Evolutionary conservation across 2,113 vertebrate species (phyloP).

Genomic region (Arenaria interpres): DNA sequence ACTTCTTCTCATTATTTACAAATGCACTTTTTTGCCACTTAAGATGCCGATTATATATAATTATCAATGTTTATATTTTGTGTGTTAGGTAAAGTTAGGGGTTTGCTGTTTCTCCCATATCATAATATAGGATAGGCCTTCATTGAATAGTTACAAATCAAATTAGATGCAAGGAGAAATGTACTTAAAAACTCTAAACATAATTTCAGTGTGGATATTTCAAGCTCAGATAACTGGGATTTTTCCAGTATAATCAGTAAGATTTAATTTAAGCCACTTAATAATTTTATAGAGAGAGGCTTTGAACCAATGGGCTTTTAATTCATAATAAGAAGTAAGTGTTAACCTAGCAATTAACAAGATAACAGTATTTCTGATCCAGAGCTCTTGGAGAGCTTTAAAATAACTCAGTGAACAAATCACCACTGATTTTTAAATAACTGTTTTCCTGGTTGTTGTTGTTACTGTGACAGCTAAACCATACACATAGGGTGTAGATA

Average conservation of each 20-base stretch:
- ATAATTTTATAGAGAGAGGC: constrained; percentile 6
- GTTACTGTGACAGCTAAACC: background rate
- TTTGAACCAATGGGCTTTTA: constrained; percentile 2
- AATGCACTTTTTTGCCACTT: background rate
- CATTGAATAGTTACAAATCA: background rate
- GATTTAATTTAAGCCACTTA: constrained; percentile 44
- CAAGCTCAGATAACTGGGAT: constrained; percentile 11
- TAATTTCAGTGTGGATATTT: background rate
- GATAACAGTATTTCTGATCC: constrained; percentile 9
- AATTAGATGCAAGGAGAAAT: constrained; percentile 3
- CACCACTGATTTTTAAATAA: background rate
- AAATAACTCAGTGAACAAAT: constrained; percentile 15
- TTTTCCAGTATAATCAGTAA: background rate
- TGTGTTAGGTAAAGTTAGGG: background rate
- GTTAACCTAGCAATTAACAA: constrained; percentile 37
- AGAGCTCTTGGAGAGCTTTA: background rate
- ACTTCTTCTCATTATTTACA: background rate
- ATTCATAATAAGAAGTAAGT: constrained; percentile 13
- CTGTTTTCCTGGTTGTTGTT: constrained; percentile 2
- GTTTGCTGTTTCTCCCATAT: background rate
- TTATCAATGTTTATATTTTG: background rate
- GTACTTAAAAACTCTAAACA: background rate
- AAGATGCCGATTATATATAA: background rate
- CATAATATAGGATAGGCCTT: background rate
- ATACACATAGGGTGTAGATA: background rate